A percentile compares a stretch with the other conserved stretches of the same genome.
These are phyloP conservation scores for Stenotaenia linearis DNA, from an alignment of 2,888 invertebrate species.

Conservation along the genomic window DNA sequence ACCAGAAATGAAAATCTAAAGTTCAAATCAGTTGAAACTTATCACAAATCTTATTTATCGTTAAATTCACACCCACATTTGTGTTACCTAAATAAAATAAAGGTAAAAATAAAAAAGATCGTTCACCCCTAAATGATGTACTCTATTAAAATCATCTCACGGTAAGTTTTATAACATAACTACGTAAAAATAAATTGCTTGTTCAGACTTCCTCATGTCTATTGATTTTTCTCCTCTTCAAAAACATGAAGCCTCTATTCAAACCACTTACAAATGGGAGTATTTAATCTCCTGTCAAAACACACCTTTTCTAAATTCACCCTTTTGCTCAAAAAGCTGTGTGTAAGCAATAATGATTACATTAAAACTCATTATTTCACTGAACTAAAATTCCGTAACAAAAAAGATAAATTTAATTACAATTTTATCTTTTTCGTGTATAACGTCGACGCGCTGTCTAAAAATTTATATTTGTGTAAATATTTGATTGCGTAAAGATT, in stretches of 20 bases:
- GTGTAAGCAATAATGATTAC: not conserved
- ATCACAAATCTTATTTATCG: not conserved
- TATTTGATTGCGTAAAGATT: too few relatives aligned
- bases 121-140: not conserved
- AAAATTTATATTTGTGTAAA: too few relatives aligned
- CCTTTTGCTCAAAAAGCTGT: not conserved
- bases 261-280: conserved; percentile 24
- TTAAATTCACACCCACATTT: not conserved
- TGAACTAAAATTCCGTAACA: too few relatives aligned
- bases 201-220: conserved; percentile 26
- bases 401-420: too few relatives aligned
- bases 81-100: not conserved
- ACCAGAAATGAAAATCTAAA: not conserved
- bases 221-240: conserved; percentile 17
- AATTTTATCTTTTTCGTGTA: too few relatives aligned
- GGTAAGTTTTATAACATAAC: conserved; percentile 15
- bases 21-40: not conserved
- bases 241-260: conserved; percentile 26
- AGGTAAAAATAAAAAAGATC: not conserved
- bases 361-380: not conserved
- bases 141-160: not conserved
- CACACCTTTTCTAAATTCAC: not conserved
- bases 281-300: conserved; percentile 26
- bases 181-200: conserved; percentile 21
- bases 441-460: too few relatives aligned